phyloP scores from a whole-genome alignment of 2,113 vertebrate genomes.

The Calidris pugnax region DNA sequence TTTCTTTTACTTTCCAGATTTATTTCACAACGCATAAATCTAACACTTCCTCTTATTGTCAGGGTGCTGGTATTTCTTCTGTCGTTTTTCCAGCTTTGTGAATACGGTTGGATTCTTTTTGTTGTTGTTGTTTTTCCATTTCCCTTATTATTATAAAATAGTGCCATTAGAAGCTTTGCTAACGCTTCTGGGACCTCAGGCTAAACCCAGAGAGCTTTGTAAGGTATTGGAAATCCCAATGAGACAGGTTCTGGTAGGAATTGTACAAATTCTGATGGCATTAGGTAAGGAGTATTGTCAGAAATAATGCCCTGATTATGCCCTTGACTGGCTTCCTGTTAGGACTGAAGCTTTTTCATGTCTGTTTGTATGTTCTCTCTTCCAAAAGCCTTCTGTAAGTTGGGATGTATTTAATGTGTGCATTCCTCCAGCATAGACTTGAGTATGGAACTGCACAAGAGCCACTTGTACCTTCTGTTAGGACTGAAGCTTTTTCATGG shows the following conservation, averaged over 20 bases:
- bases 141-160: background rate
- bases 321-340: background rate
- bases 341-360: background rate
- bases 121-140: background rate
- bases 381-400: background rate
- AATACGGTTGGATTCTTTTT: background rate
- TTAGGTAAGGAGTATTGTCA: background rate
- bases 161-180: background rate
- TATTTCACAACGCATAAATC: conserved; percentile 28
- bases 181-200: background rate
- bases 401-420: background rate
- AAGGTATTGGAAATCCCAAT: background rate
- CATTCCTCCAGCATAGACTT: background rate
- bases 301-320: background rate
- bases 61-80: conserved; percentile 7
- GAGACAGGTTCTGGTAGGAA: background rate
- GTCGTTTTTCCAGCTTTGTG: background rate
- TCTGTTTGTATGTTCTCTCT: background rate
- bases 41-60: conserved; percentile 19
- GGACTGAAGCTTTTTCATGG: too few species aligned
- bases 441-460: background rate
- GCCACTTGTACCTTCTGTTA: background rate
- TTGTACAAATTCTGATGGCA: background rate
- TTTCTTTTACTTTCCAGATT: conserved; percentile 5
- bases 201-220: background rate